These are phyloP conservation scores for Triplophysa yarkandensis DNA, from an alignment of 2,797 vertebrate species.

Conservation along the genomic window DNA sequence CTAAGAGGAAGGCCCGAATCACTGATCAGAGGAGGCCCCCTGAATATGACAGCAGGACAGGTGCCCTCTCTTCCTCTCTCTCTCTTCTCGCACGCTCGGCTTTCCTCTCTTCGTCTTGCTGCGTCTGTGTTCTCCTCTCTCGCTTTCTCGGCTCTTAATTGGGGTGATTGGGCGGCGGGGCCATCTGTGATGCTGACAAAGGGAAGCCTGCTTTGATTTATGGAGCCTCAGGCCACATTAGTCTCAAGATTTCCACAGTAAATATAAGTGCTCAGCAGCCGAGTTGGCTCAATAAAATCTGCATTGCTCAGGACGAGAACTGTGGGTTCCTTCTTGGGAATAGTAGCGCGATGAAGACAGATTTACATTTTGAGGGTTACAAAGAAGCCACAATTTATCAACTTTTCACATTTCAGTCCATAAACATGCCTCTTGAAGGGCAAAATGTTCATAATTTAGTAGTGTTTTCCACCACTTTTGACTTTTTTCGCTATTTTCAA, in stretches of 20 bases:
- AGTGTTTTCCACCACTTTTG: background rate
- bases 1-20: slow-evolving; percentile 64
- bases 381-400: background rate
- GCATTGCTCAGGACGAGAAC: slow-evolving; percentile 38
- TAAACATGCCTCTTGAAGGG: background rate
- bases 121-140: slow-evolving; percentile 46
- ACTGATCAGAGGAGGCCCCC: slow-evolving; percentile 68
- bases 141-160: slow-evolving; percentile 65
- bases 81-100: background rate
- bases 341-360: slow-evolving; percentile 1
- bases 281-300: slow-evolving; percentile 46
- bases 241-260: slow-evolving; percentile 61
- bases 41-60: slow-evolving; percentile 72
- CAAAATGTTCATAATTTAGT: background rate
- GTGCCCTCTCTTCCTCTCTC: slow-evolving; percentile 55
- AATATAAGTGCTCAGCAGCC: slow-evolving; percentile 45
- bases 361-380: slow-evolving; percentile 9
- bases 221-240: slow-evolving; percentile 72
- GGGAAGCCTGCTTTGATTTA: slow-evolving; percentile 77
- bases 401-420: background rate
- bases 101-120: slow-evolving; percentile 35
- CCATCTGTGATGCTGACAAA: slow-evolving; percentile 77
- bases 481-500: background rate
- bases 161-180: slow-evolving; percentile 71
- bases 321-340: slow-evolving; percentile 35